Evolutionary conservation across 2,888 invertebrate species (phyloP), one percentile per base, ranked within the genome.

Genomic region (Catocala sponsa): DNA sequence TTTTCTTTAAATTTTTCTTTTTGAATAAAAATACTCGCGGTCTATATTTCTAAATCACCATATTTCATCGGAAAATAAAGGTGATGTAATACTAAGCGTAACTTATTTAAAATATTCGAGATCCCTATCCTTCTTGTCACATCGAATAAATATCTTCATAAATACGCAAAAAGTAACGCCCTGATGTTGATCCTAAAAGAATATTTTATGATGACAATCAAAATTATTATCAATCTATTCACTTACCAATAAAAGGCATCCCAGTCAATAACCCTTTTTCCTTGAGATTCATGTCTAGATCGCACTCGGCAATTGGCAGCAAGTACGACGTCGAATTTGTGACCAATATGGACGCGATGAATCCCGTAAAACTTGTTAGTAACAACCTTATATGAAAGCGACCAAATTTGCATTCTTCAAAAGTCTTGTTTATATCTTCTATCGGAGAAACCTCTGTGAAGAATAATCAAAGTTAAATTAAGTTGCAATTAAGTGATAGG

Each of bases 291-390:
- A 91, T 91, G 4, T 84, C 68, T 4, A 91, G 67, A 53, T 91
- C 91, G 35, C 91, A 91, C 65, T 91, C 91, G 0, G 91, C 91
- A 5, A 78, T 80, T 0, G 91, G 87, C n/a, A 91, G 72, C 5
- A 92, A 68, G 46, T 84, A 91, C 0, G 91, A 82, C 0, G 87
- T 83, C 2, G 83, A 82, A 15, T 77, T 80, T 0, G 85, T 85
- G 0, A 89, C 85, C 0, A 86, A 57, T 0, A 85, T 76, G 6
- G 83, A 83, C 6, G 85, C 80, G 0, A 62, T 44, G 5, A 62
- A 57, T 6, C 86, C 89, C 0, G 87, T 55, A 12, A 91, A 84
- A 0, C 83, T 65, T 0, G 85, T 78, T 0, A 73, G 65, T 0
- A 91, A 65, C 49, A 91, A 67, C 11, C 81, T 83, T 0, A 88